Conservation (phyloP, 2,888 invertebrate species). For the Drosophila nr. medialis region DNA sequence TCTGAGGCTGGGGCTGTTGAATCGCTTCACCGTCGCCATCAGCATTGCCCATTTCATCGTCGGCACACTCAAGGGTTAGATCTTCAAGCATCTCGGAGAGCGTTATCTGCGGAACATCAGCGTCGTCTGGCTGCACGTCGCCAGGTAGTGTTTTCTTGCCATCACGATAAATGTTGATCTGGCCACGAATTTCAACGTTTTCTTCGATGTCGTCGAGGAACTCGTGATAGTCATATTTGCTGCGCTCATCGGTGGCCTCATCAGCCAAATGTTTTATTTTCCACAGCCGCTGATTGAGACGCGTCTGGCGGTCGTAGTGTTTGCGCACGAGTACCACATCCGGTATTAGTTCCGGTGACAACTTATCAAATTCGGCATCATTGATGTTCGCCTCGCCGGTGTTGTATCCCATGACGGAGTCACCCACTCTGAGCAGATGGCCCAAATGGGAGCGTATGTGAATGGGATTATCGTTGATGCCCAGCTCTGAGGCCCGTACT, state of each 20-base stretch:
- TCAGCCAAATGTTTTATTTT: slow-evolving; percentile 94
- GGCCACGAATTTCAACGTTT: slow-evolving; percentile 94
- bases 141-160: slow-evolving; percentile 78
- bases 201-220: slow-evolving; percentile 99
- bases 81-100: slow-evolving; percentile 98
- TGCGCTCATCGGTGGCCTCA: slow-evolving; percentile 88
- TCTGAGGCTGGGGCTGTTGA: slow-evolving; percentile 38
- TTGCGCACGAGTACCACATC: slow-evolving; percentile 98
- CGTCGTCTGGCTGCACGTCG: slow-evolving; percentile 83
- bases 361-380: slow-evolving; percentile 93
- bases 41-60: slow-evolving; percentile 90
- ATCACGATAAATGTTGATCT: slow-evolving; percentile 95
- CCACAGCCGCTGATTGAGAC: slow-evolving; percentile 93
- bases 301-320: slow-evolving; percentile 89
- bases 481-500: slow-evolving; percentile 93
- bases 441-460: slow-evolving; percentile 98
- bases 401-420: slow-evolving; percentile 96
- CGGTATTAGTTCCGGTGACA: slow-evolving; percentile 89
- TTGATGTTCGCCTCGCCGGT: slow-evolving; percentile 96
- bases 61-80: slow-evolving; percentile 87
- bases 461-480: slow-evolving; percentile 91
- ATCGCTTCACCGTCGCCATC: slow-evolving; percentile 83
- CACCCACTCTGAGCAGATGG: slow-evolving; percentile 95
- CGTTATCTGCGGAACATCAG: slow-evolving; percentile 89
- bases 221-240: slow-evolving; percentile 93